Base-by-base conservation (phyloP, 2,888 invertebrate species). In the Torymus aiolomorphi region DNA sequence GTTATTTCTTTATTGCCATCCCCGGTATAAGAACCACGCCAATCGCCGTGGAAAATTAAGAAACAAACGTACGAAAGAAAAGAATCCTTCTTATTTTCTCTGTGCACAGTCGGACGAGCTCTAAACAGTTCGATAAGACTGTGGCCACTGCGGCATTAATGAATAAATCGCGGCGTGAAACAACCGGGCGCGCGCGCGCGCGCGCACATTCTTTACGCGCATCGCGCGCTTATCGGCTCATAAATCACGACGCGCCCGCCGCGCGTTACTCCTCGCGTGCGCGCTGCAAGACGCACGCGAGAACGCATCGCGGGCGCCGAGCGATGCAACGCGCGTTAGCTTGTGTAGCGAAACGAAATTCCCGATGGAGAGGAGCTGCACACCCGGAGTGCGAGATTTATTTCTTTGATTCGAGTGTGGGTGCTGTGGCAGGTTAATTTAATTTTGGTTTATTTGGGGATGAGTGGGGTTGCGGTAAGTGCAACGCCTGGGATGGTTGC, bases 211-310 rank as follows among this genome's bases (percentile, higher is more conserved):
- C 79, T 66, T 78, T 71, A 75, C 69, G 73, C 72, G 72, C 16
- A 57, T 73, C 51, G 65, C 51, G 49, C 31, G 57, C 76, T 80
- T 80, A 80, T 80, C 77, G 80, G 77, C 59, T 74, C 77, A 71
- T 80, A 77, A 77, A 80, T 80, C 74, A 77, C 69, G 72, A 8
- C 14, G 69, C 76, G 57, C 56, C n/a, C 61, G 10, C 62, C n/a
- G n/a, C 42, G 42, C 8, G 42, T 42, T 42, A 42, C 42, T 42
- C 42, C 42, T 42, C 42, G 42, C 42, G 42, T 42, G 59, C 63
- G 63, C 54, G 72, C 20, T 74, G 49, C 71, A 8, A 13, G 16
- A 18, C 49, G 13, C 66, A 65, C 70, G 70, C 77, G 80, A 73
- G 69, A 73, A 63, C 73, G 72, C 72, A 63, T 67, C 76, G 66